Conservation (phyloP, 2,888 invertebrate species). For the Ophion costatus region DNA sequence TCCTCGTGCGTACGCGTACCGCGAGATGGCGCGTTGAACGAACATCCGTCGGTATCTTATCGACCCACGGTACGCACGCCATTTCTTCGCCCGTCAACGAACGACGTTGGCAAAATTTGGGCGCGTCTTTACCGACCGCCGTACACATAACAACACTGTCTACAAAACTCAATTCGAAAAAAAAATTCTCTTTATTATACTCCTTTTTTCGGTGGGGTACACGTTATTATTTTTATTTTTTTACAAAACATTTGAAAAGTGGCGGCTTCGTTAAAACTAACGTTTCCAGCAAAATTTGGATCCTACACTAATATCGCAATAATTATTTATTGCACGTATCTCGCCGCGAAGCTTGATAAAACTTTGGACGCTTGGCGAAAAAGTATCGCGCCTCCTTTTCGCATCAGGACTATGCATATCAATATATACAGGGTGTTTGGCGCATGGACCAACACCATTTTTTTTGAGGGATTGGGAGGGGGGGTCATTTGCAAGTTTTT, state of each 20-base stretch:
- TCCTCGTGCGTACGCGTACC: background rate
- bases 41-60: background rate
- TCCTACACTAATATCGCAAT: background rate
- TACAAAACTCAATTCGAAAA: background rate
- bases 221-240: background rate
- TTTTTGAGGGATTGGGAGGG: no score
- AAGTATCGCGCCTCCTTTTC: no score
- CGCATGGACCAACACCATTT: no score
- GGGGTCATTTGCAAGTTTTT: no score
- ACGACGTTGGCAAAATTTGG: background rate
- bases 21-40: background rate
- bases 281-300: background rate
- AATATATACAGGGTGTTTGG: no score
- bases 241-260: background rate
- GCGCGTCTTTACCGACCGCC: no score
- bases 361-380: no score
- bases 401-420: no score
- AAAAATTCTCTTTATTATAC: background rate
- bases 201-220: background rate
- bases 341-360: background rate
- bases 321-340: background rate
- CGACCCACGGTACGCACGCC: background rate
- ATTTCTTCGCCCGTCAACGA: background rate
- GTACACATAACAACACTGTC: no score
- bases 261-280: background rate